A percentile compares a stretch with the other conserved stretches of the same genome.
Conservation (phyloP, 1,140 invertebrate species). For the Dufourea novaeangliae region DNA sequence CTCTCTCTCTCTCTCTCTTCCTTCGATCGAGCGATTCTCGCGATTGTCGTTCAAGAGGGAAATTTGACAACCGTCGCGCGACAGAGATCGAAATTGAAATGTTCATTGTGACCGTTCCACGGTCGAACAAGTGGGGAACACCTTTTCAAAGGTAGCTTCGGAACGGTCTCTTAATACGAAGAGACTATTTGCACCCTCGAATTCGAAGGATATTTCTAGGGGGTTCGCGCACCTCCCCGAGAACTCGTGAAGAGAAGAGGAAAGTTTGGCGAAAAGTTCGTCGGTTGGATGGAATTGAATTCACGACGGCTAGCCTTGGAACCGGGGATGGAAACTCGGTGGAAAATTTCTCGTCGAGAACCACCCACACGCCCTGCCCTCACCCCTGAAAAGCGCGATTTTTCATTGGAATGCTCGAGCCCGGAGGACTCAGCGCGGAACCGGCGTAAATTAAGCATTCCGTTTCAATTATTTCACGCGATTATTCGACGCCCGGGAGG, state of each 20-base stretch:
- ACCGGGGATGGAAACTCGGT: no score
- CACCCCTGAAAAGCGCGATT: constrained; percentile 15
- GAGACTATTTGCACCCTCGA: not conserved
- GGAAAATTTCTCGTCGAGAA: no score
- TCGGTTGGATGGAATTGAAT: constrained; percentile 1
- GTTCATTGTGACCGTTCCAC: no score
- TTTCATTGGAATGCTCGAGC: constrained; percentile 2
- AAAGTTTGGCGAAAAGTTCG: not conserved
- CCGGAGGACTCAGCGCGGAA: not conserved
- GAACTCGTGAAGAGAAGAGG: no score
- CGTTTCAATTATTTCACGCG: constrained; percentile 64
- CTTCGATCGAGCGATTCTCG: not conserved
- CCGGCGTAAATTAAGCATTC: constrained; percentile 56
- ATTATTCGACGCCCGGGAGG: constrained; percentile 50
- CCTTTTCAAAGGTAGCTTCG: no score
- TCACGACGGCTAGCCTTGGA: not conserved
- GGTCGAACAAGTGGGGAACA: no score
- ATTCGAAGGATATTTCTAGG: no score
- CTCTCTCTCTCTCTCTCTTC: no score
- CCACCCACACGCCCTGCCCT: no score
- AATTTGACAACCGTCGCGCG: no score
- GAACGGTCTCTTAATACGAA: not conserved
- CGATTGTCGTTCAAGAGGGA: not conserved
- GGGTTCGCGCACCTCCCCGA: no score
- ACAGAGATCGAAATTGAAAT: no score